Base-by-base conservation (phyloP, 2,113 vertebrate genomes). In the Bubalus kerabau region DNA sequence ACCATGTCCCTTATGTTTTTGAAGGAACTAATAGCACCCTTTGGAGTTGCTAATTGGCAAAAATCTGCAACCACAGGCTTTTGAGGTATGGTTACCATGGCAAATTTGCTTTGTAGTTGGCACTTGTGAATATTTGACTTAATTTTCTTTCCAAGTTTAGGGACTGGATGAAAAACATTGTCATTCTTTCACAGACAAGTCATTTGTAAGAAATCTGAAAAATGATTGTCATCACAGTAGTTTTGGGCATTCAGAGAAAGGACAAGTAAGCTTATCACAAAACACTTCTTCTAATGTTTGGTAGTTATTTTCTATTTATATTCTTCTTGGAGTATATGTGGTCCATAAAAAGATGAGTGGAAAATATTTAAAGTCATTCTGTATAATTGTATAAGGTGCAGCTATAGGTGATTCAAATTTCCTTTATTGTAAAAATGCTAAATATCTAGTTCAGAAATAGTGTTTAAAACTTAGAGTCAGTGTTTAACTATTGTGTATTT, bases 41-140 rank as follows among this genome's bases (percentile, higher is more conserved):
- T 99, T 99, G 99, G 98, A 99, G 98, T 97, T 99, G 98, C 98
- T 99, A 99, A 99, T 99, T 99, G 99, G 99, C 98, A 99, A 99
- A 99, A 87, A 98, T 98, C 98, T 99, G 98, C 98, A 98, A 95
- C 98, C 96, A 81, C 90, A 94, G 98, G 98, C 98, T 99, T 99
- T 99, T 98, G 99, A 99, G 99, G 98, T 98, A 98, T 15, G 28
- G 98, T 99, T 99, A 99, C 99, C 99, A 99, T 99, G 98, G 99
- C 98, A 98, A 98, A 98, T 98, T 93, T 97, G 91, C 99, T 99
- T 99, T 99, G 99, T 99, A 99, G 98, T 99, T 99, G 98, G 98
- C 98, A 98, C 98, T 99, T 99, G 97, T 98, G 98, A 99, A 98
- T 98, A 99, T 99, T 98, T 98, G 99, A 99, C 98, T 98, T 98